Percentiles rank a stretch among this genome's conserved stretches.
phyloP scores from a whole-genome alignment of 2,113 vertebrate genomes.

The Apteryx owenii region DNA sequence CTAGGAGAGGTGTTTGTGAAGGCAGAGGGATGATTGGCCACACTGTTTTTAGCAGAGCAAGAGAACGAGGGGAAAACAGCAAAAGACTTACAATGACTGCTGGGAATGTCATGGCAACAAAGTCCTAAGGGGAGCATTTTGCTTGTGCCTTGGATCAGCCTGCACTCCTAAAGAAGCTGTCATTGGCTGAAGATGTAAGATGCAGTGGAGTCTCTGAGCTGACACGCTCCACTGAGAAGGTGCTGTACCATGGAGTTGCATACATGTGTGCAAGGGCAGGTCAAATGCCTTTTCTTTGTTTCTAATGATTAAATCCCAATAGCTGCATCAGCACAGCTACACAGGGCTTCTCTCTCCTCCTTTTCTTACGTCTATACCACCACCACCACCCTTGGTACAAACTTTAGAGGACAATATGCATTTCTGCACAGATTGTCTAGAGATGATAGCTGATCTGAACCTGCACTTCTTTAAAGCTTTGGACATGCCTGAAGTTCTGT shows the following conservation, averaged over 20 bases:
- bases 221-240: neutral
- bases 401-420: neutral
- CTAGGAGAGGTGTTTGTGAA: neutral
- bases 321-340: neutral
- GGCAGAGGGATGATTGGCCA: neutral
- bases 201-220: neutral
- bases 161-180: neutral
- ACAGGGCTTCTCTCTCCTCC: neutral
- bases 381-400: neutral
- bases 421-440: neutral
- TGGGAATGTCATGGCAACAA: neutral
- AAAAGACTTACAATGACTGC: neutral
- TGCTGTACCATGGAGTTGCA: neutral
- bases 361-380: neutral
- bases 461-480: neutral
- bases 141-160: neutral
- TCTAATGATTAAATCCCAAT: neutral
- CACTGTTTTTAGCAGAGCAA: neutral
- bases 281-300: neutral
- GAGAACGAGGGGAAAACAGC: neutral
- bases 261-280: neutral
- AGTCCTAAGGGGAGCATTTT: neutral
- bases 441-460: neutral
- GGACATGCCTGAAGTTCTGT: neutral
- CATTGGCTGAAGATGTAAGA: accelerated